phyloP scores from a whole-genome alignment of 53 echinoderm and acorn worm species.

The Temnopleurus reevesii region DNA sequence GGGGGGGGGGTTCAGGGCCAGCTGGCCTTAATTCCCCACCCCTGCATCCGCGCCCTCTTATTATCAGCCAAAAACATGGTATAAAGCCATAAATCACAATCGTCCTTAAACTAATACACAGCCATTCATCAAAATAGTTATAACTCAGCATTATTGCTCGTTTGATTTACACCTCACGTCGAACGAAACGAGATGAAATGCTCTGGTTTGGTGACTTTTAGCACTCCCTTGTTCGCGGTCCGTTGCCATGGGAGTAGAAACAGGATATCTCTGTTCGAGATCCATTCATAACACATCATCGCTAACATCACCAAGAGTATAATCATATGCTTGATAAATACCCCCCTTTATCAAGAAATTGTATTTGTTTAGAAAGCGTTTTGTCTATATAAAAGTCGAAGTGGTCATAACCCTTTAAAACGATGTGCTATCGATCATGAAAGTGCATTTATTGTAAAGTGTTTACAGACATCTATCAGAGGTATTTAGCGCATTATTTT shows the following conservation, averaged over 20 bases:
- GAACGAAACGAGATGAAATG: conserved; percentile 1
- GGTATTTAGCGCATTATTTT: too few species aligned
- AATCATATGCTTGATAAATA: conserved; percentile 11
- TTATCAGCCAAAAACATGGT: neutral
- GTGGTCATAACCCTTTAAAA: too few species aligned
- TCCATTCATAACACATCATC: conserved; percentile 28
- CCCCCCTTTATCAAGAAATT: too few species aligned
- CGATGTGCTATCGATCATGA: too few species aligned
- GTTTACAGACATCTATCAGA: too few species aligned
- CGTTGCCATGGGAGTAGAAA: conserved; percentile 7
- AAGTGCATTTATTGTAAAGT: too few species aligned
- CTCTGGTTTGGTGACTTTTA: neutral
- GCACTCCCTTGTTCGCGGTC: conserved; percentile 6
- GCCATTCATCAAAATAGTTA: conserved; percentile 44
- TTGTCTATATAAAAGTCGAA: too few species aligned
- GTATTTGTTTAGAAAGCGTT: too few species aligned
- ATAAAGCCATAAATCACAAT: conserved; percentile 17
- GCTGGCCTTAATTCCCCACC: too few species aligned
- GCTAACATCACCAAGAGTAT: conserved; percentile 3
- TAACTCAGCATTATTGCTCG: conserved; percentile 38
- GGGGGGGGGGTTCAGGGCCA: too few species aligned
- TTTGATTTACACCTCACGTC: conserved; percentile 18
- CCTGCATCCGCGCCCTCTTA: too few species aligned
- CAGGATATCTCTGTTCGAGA: conserved; percentile 24
- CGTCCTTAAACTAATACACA: conserved; percentile 17